These are phyloP conservation scores for Cryptoprocta ferox DNA, from an alignment of 2,797 vertebrate genomes.

Conservation along the genomic window DNA sequence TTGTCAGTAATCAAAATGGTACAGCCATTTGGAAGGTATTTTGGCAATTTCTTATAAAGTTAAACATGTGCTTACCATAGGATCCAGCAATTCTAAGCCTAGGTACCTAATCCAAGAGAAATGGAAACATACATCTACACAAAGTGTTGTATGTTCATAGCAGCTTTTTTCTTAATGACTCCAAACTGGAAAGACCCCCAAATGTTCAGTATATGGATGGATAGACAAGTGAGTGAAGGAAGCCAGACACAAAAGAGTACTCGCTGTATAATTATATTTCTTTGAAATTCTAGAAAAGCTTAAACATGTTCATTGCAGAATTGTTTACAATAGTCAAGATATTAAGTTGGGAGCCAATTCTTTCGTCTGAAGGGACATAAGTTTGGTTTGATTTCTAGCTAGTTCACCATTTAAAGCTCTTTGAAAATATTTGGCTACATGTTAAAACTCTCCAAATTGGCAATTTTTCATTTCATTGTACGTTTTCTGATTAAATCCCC, in stretches of 20 bases:
- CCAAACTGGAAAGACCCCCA: background rate
- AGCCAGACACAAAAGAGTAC: background rate
- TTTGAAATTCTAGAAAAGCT: background rate
- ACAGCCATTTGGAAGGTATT: background rate
- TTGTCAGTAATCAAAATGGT: background rate
- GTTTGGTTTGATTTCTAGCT: background rate
- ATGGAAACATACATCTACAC: background rate
- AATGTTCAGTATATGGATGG: background rate
- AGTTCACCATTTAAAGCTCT: background rate
- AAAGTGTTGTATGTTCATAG: background rate
- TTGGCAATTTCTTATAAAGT: background rate
- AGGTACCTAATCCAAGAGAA: background rate
- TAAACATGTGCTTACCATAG: background rate
- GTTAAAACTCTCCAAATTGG: background rate
- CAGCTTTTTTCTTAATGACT: background rate
- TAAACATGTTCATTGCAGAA: background rate
- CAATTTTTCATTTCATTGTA: background rate
- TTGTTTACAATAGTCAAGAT: background rate
- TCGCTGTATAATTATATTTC: background rate
- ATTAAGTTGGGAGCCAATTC: background rate
- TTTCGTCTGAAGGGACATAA: background rate
- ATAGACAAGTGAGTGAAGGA: background rate
- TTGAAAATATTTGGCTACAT: background rate
- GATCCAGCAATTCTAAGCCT: background rate
- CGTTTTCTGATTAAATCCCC: background rate